phyloP scores from a whole-genome alignment of 2,888 invertebrate species.

The Ormyrus labotus region DNA sequence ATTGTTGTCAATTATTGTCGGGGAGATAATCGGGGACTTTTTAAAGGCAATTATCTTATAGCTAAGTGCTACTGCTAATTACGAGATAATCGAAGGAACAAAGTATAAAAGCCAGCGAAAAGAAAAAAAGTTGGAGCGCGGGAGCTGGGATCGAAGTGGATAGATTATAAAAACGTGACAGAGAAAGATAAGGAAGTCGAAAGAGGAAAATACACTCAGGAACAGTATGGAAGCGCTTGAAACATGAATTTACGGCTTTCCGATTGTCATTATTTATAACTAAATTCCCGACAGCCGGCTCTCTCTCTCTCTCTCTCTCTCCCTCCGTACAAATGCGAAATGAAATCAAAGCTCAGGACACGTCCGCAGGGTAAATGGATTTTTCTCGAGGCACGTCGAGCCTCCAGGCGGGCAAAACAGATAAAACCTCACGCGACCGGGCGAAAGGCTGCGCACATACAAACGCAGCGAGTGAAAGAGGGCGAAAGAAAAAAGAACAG shows the following conservation, averaged over 20 bases:
- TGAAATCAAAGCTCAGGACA: conserved; percentile 46
- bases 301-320: conserved; percentile 3
- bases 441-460: not conserved
- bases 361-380: conserved; percentile 49
- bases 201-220: too few relatives aligned
- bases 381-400: conserved; percentile 44
- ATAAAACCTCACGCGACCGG: conserved; percentile 50
- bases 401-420: conserved; percentile 40
- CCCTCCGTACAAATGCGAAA: conserved; percentile 8
- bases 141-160: too few relatives aligned
- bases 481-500: not conserved
- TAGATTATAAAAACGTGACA: too few relatives aligned
- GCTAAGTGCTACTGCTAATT: not conserved
- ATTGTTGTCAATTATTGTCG: too few relatives aligned
- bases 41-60: conserved; percentile 37
- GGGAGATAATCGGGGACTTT: not conserved
- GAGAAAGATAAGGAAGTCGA: too few relatives aligned
- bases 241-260: conserved; percentile 6
- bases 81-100: not conserved
- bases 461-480: conserved; percentile 13
- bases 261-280: conserved; percentile 36
- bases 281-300: conserved; percentile 17
- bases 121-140: not conserved
- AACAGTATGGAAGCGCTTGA: too few relatives aligned
- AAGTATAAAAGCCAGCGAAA: not conserved